phyloP scores from a whole-genome alignment of 2,113 vertebrate species.

The Poeciliopsis occidentalis region DNA sequence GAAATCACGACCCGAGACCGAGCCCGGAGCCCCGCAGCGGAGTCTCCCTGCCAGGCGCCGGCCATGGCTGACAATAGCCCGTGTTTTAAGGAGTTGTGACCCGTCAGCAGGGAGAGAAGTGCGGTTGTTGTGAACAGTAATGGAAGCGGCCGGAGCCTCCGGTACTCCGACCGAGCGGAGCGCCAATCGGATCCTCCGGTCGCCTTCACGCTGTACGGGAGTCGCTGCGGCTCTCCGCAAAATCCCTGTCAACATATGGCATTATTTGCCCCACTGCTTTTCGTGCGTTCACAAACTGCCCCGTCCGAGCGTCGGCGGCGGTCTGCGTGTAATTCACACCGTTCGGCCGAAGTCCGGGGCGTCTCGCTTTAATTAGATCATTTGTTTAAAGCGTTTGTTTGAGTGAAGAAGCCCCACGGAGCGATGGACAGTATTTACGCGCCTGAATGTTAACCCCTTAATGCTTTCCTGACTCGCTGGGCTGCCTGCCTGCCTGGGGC shows the following conservation, averaged over 20 bases:
- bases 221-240: slow-evolving; percentile 12
- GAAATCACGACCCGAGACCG: slow-evolving; percentile 55
- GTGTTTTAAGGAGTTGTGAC: not conserved
- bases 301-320: not conserved
- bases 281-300: not conserved
- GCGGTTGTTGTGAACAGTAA: not conserved
- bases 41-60: slow-evolving; percentile 49
- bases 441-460: slow-evolving; percentile 82
- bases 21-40: slow-evolving; percentile 28
- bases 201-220: slow-evolving; percentile 32
- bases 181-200: slow-evolving; percentile 6
- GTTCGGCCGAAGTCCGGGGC: slow-evolving; percentile 16
- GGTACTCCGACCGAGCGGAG: not conserved
- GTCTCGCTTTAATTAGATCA: not conserved
- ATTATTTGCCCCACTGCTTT: slow-evolving; percentile 1
- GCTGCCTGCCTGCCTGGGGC: no score
- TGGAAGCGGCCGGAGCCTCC: not conserved
- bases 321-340: not conserved
- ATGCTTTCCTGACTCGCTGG: slow-evolving; percentile 12
- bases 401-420: slow-evolving; percentile 53
- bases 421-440: slow-evolving; percentile 75
- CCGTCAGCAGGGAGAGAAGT: not conserved
- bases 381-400: slow-evolving; percentile 53
- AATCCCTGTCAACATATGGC: slow-evolving; percentile 1
- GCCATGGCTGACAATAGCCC: slow-evolving; percentile 68